Evolutionary conservation across 2,797 vertebrate genomes (phyloP).

Genomic region (Sphaeramia orbicularis): DNA sequence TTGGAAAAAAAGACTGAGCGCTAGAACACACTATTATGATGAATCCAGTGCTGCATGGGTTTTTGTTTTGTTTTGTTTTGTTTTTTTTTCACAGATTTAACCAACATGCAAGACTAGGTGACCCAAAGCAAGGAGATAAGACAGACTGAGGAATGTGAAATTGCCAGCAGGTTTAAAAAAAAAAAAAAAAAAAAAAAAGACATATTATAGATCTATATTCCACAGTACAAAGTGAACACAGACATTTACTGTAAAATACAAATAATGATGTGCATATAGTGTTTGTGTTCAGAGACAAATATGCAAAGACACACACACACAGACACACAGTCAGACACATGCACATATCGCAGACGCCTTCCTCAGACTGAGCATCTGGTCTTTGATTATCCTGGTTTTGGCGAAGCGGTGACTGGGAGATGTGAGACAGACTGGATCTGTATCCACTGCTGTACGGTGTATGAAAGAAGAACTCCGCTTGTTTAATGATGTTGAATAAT

Average conservation of each 20-base stretch:
- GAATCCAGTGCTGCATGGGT: conserved; percentile 29
- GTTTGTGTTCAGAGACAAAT: not conserved
- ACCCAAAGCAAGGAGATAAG: conserved; percentile 37
- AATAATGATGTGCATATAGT: conserved; percentile 26
- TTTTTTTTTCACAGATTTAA: conserved; percentile 28
- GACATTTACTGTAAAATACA: conserved; percentile 25
- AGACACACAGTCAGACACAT: conserved; percentile 22
- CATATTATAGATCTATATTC: conserved; percentile 14
- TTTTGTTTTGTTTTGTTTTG: too few relatives aligned
- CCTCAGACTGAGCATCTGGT: conserved; percentile 62
- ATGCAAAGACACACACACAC: conserved; percentile 12
- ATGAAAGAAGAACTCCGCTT: conserved; percentile 50
- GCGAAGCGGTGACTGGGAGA: conserved; percentile 50
- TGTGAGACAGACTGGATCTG: conserved; percentile 52
- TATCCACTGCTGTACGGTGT: conserved; percentile 27
- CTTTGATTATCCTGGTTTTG: conserved; percentile 69
- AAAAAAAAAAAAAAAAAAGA: conserved; percentile 16
- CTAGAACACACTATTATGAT: conserved; percentile 28
- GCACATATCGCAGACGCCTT: conserved; percentile 39
- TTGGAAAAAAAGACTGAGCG: conserved; percentile 7
- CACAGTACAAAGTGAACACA: not conserved
- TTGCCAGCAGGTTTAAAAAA: conserved; percentile 36
- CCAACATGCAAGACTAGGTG: conserved; percentile 8
- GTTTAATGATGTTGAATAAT: conserved; percentile 65
- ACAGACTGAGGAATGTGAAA: conserved; percentile 31